phyloP scores from a whole-genome alignment of 2,113 vertebrate genomes.

The Lycaon pictus region DNA sequence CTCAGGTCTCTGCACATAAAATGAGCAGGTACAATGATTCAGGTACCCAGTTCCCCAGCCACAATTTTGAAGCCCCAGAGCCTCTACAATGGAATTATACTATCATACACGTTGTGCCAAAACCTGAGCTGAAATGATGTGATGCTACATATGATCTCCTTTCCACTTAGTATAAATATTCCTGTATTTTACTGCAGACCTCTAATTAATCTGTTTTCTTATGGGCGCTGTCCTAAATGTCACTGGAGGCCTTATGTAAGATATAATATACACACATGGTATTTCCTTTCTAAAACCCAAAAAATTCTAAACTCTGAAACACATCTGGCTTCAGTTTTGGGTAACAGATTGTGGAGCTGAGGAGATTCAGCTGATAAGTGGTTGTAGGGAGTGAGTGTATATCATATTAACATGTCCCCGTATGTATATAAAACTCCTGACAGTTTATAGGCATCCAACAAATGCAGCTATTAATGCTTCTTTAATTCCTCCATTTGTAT shows the following conservation, averaged over 20 bases:
- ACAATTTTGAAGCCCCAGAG: no score
- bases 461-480: neutral
- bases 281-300: neutral
- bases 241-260: rapidly evolving
- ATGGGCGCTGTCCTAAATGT: neutral
- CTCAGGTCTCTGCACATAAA: neutral
- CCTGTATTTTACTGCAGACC: neutral
- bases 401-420: neutral
- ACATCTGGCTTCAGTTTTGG: neutral
- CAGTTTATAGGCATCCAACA: neutral
- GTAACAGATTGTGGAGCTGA: neutral
- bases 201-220: neutral
- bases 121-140: neutral
- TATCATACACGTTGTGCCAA: neutral
- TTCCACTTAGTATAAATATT: neutral
- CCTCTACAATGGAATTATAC: neutral
- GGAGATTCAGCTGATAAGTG: neutral
- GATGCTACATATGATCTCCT: no score
- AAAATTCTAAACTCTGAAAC: neutral
- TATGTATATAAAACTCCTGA: no score
- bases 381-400: rapidly evolving
- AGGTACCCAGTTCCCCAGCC: neutral
- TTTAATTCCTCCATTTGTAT: neutral
- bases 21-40: rapidly evolving
- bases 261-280: rapidly evolving